phyloP scores from a whole-genome alignment of 2,888 invertebrate genomes.

The Drosophila parthenogenetica region DNA sequence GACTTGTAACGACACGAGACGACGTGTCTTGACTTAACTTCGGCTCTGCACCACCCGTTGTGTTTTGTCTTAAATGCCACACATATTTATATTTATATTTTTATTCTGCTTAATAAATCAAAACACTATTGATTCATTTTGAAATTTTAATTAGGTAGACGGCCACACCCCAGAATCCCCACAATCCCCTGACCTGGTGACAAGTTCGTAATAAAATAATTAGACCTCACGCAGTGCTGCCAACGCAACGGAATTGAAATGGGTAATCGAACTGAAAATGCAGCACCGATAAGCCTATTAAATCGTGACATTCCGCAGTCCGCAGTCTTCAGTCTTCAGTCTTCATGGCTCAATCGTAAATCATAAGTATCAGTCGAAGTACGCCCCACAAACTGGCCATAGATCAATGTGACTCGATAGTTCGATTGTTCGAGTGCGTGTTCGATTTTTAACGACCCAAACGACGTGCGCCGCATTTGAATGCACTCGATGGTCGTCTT shows the following conservation, averaged over 20 bases:
- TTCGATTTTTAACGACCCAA: conserved; percentile 78
- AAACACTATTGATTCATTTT: conserved; percentile 55
- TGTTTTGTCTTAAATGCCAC: conserved; percentile 52
- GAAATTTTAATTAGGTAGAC: conserved; percentile 73
- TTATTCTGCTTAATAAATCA: conserved; percentile 67
- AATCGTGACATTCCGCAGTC: conserved; percentile 74
- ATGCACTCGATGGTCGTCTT: conserved; percentile 38
- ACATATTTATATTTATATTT: conserved; percentile 53
- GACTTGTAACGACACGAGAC: neutral
- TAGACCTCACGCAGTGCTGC: conserved; percentile 75
- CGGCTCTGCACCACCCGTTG: conserved; percentile 25
- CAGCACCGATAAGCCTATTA: conserved; percentile 76
- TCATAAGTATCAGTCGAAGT: conserved; percentile 48
- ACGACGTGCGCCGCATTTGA: conserved; percentile 71
- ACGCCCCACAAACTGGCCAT: conserved; percentile 44
- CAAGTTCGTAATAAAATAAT: conserved; percentile 77
- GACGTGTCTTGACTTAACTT: neutral
- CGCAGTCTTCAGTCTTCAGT: conserved; percentile 39
- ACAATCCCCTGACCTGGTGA: conserved; percentile 23
- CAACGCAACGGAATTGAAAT: conserved; percentile 53
- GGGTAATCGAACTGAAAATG: conserved; percentile 31
- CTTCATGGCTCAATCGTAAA: conserved; percentile 80
- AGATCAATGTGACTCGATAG: conserved; percentile 76
- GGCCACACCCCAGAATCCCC: conserved; percentile 31
- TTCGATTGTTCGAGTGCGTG: conserved; percentile 73